Percentiles rank a stretch among this genome's conserved stretches.
These are phyloP conservation scores for Chlorospingus semifuscus DNA, from an alignment of 2,797 vertebrate species.

Conservation along the genomic window DNA sequence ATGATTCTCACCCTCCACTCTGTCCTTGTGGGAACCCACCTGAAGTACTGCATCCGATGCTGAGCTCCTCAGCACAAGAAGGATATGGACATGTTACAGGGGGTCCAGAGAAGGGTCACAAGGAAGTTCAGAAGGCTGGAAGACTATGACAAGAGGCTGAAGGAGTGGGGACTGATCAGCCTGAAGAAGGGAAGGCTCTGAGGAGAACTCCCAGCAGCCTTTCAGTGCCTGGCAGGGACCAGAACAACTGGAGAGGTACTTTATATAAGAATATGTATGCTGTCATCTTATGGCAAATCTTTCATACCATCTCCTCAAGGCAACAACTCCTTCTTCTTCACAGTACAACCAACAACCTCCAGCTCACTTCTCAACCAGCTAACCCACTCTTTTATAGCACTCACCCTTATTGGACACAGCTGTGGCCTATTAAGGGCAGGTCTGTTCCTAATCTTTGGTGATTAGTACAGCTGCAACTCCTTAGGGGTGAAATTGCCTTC, in stretches of 20 bases:
- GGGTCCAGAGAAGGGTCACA: neutral
- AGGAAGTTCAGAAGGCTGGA: neutral
- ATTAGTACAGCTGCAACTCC: too few relatives aligned
- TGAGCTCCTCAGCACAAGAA: neutral
- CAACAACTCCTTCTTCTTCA: too few relatives aligned
- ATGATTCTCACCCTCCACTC: neutral
- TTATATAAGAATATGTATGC: neutral
- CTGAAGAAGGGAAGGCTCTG: neutral
- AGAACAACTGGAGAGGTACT: too few relatives aligned
- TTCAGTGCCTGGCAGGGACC: neutral
- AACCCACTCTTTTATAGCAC: too few relatives aligned
- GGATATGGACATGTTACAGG: neutral
- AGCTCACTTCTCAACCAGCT: too few relatives aligned
- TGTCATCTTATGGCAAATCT: too few relatives aligned
- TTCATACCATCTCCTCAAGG: too few relatives aligned
- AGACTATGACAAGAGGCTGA: neutral
- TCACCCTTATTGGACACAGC: too few relatives aligned
- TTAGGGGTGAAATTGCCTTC: too few relatives aligned
- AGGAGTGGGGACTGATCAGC: neutral
- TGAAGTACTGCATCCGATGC: accelerated
- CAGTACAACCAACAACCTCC: too few relatives aligned
- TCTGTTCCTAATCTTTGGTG: too few relatives aligned
- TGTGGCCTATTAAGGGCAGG: too few relatives aligned
- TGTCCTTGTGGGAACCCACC: neutral
- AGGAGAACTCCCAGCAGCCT: neutral